These are phyloP conservation scores for Eupithecia insigniata DNA, from an alignment of 2,888 invertebrate species.

Conservation along the genomic window DNA sequence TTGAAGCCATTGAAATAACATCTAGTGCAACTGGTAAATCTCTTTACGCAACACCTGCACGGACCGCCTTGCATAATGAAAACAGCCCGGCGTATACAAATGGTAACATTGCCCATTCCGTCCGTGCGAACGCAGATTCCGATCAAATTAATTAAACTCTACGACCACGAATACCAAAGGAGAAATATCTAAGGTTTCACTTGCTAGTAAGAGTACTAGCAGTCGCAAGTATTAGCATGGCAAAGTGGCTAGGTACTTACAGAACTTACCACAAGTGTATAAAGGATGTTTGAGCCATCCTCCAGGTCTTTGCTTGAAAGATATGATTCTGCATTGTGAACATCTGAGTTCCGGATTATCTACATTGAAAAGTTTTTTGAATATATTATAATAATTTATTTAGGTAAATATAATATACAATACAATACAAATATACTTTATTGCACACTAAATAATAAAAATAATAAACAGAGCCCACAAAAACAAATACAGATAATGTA, in stretches of 20 bases:
- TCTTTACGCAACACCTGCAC: conserved; percentile 38
- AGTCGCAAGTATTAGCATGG: conserved; percentile 11
- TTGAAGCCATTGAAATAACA: conserved; percentile 1
- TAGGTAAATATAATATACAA: too few species aligned
- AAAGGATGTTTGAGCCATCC: too few species aligned
- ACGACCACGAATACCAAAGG: conserved; percentile 47
- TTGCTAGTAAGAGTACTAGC: neutral
- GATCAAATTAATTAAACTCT: conserved; percentile 58
- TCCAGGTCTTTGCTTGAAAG: neutral
- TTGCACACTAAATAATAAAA: too few species aligned
- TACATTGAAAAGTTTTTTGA: neutral
- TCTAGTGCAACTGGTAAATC: conserved; percentile 32
- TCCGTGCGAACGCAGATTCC: conserved; percentile 44
- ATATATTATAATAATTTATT: neutral
- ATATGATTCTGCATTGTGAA: neutral
- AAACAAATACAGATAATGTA: too few species aligned
- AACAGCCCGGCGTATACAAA: conserved; percentile 31
- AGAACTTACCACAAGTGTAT: neutral
- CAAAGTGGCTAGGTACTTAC: neutral
- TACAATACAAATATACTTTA: too few species aligned
- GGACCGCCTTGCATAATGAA: conserved; percentile 41
- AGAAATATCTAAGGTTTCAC: conserved; percentile 36
- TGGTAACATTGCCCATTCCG: conserved; percentile 37
- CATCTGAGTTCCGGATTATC: neutral
- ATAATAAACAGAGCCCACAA: too few species aligned